Percentiles rank a stretch among this genome's conserved stretches.
Evolutionary conservation across 2,797 vertebrate species (phyloP).

Genomic region (Cygnus olor): DNA sequence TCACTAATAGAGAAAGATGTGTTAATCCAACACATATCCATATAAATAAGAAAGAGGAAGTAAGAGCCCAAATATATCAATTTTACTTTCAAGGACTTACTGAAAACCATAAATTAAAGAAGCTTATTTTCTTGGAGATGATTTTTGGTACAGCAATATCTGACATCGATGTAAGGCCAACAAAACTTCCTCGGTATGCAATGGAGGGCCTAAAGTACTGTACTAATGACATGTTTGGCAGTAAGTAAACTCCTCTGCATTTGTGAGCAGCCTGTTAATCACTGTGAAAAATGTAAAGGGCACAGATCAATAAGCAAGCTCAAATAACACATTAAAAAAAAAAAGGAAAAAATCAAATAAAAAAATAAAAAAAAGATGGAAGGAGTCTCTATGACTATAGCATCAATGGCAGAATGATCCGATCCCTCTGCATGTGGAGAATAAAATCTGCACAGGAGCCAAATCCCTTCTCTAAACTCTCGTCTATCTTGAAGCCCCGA

Average conservation of each 20-base stretch:
- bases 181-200: constrained; percentile 15
- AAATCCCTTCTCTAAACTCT: constrained; percentile 40
- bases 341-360: background rate
- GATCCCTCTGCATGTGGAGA: constrained; percentile 36
- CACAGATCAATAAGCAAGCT: background rate
- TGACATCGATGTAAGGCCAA: constrained; percentile 15
- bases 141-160: constrained; percentile 27
- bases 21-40: constrained; percentile 33
- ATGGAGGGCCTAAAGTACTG: background rate
- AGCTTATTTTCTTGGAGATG: constrained; percentile 58
- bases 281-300: background rate
- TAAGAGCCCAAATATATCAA: constrained; percentile 61
- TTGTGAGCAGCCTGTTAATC: constrained; percentile 2
- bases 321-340: background rate
- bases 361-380: background rate
- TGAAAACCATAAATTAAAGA: constrained; percentile 52
- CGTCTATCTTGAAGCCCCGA: background rate
- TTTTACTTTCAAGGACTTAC: constrained; percentile 71
- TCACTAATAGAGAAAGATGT: background rate
- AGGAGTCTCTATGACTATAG: background rate
- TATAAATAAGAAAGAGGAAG: constrained; percentile 21
- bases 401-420: background rate
- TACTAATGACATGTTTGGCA: constrained; percentile 24
- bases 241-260: background rate
- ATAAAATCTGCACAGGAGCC: constrained; percentile 15